Conservation (phyloP, 2,113 vertebrate species). For the Trematocara macrostoma region DNA sequence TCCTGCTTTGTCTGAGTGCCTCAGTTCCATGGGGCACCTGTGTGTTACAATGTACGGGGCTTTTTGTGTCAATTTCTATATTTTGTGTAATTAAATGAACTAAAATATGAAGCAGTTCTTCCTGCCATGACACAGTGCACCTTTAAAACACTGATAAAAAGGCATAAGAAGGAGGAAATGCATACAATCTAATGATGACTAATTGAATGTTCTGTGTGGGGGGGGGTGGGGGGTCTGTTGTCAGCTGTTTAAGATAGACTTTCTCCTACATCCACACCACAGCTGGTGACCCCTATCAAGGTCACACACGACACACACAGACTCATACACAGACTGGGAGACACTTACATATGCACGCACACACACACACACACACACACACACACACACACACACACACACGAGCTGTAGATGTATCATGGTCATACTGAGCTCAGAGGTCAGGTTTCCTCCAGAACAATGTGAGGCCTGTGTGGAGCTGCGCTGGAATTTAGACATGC, state of each 20-base stretch:
- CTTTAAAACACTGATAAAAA: neutral
- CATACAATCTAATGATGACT: neutral
- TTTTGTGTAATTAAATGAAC: constrained; percentile 19
- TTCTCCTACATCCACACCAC: constrained; percentile 58
- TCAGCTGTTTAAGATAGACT: constrained; percentile 48
- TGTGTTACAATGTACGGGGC: neutral
- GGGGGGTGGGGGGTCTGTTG: constrained; percentile 6
- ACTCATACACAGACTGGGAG: constrained; percentile 1
- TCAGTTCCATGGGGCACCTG: constrained; percentile 5
- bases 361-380: constrained; percentile 38
- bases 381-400: constrained; percentile 3
- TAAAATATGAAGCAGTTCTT: constrained; percentile 39
- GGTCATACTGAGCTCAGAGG: constrained; percentile 48
- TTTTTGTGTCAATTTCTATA: neutral
- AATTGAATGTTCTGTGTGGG: constrained; percentile 3
- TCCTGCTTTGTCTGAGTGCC: constrained; percentile 17
- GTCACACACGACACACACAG: constrained; percentile 58
- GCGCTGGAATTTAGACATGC: constrained; percentile 55
- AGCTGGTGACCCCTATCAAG: constrained; percentile 70
- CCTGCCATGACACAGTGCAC: neutral
- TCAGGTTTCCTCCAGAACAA: constrained; percentile 75
- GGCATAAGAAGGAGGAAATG: neutral
- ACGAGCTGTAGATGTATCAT: constrained; percentile 54
- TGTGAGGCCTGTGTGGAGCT: constrained; percentile 67
- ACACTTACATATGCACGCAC: constrained; percentile 9